Conservation (phyloP, 2,113 vertebrate genomes). For the Heterotis niloticus region DNA sequence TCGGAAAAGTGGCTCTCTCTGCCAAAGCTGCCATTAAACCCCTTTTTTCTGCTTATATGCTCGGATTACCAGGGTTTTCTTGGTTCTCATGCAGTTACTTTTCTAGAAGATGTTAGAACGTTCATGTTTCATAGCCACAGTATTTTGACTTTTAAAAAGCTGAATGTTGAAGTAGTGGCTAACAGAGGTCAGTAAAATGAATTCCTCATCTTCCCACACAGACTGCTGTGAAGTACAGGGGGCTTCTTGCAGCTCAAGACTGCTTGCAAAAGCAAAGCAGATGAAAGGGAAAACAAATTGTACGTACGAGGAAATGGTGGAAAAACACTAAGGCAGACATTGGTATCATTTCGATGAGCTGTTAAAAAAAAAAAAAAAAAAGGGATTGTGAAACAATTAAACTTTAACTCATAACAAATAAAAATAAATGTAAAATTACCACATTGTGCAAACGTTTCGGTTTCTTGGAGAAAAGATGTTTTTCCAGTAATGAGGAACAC, state of each 20-base stretch:
- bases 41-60: background rate
- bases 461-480: conserved; percentile 60
- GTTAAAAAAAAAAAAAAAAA: too few species aligned
- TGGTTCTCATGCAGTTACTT: background rate
- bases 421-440: conserved; percentile 65
- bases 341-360: background rate
- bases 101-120: background rate
- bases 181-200: background rate
- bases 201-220: background rate
- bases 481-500: conserved; percentile 64
- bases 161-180: background rate
- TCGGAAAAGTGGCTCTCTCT: background rate
- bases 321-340: background rate
- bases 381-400: background rate
- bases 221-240: background rate
- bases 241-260: background rate
- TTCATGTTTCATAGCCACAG: background rate
- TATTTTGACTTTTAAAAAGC: background rate
- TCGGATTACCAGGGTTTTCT: background rate
- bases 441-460: conserved; percentile 64
- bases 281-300: background rate
- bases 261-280: background rate
- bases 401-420: conserved; percentile 51
- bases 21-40: background rate
- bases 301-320: background rate